phyloP scores from a whole-genome alignment of 2,113 vertebrate species.

The Seriola aureovittata region DNA sequence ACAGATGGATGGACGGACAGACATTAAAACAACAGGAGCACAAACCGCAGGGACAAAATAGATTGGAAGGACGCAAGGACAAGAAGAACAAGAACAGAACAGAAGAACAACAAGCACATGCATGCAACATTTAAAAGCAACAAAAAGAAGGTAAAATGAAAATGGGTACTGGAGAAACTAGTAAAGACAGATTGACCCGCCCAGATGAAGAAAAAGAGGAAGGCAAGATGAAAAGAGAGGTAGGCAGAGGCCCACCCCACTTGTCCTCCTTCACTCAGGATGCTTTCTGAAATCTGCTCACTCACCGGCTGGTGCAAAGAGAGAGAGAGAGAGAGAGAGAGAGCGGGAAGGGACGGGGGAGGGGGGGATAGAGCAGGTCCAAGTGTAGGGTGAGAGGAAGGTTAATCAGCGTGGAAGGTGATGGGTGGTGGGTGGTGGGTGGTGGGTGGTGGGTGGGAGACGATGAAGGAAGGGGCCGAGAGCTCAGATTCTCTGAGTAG shows the following conservation, averaged over 20 bases:
- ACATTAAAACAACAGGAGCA: conserved; percentile 23
- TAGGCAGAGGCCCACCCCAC: conserved; percentile 60
- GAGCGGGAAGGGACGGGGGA: neutral
- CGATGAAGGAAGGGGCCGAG: conserved; percentile 22
- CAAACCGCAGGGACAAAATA: conserved; percentile 34
- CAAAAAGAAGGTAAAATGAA: neutral
- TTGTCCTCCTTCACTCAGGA: conserved; percentile 68
- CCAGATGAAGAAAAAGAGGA: conserved; percentile 35
- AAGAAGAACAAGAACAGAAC: conserved; percentile 4
- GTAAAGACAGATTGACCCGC: conserved; percentile 26
- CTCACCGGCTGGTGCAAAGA: conserved; percentile 78
- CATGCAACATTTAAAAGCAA: conserved; percentile 24
- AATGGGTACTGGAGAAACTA: neutral
- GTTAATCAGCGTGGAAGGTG: conserved; percentile 59
- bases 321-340: conserved; percentile 24
- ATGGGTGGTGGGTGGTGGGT: conserved; percentile 39
- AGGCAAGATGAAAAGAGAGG: conserved; percentile 44
- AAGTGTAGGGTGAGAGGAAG: conserved; percentile 63
- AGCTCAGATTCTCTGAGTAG: conserved; percentile 32
- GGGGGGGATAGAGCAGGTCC: conserved; percentile 11
- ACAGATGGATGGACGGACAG: conserved; percentile 41
- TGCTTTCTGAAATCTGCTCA: conserved; percentile 76
- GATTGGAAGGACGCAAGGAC: conserved; percentile 11
- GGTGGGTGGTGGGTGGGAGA: conserved; percentile 40
- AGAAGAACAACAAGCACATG: neutral